These are phyloP conservation scores for Ageneiosus marmoratus DNA, from an alignment of 2,113 vertebrate species.

Conservation along the genomic window DNA sequence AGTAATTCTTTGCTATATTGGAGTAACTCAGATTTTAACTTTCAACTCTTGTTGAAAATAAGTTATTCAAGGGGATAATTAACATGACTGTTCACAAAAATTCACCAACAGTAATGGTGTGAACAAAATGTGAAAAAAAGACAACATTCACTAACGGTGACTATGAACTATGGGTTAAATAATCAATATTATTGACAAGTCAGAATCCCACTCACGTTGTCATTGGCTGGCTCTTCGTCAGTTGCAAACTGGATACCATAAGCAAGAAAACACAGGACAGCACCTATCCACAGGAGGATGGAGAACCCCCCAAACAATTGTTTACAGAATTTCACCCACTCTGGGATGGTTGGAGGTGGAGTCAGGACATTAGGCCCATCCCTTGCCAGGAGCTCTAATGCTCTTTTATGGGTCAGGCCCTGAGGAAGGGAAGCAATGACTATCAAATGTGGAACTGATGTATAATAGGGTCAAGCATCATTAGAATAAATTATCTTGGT, in stretches of 20 bases:
- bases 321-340: slow-evolving; percentile 95
- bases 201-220: slow-evolving; percentile 78
- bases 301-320: slow-evolving; percentile 95
- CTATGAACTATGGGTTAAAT: too few relatives aligned
- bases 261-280: slow-evolving; percentile 89
- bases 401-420: slow-evolving; percentile 80
- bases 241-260: slow-evolving; percentile 85
- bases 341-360: slow-evolving; percentile 85
- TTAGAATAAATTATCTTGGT: background rate
- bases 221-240: slow-evolving; percentile 84
- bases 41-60: background rate
- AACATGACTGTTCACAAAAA: background rate
- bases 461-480: background rate
- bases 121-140: too few relatives aligned
- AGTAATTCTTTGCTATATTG: background rate
- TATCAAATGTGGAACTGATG: background rate
- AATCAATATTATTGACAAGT: background rate
- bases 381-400: slow-evolving; percentile 79
- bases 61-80: background rate
- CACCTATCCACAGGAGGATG: slow-evolving; percentile 89
- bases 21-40: background rate
- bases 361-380: slow-evolving; percentile 86
- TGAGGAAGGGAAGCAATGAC: slow-evolving; percentile 51
- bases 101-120: background rate
- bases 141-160: too few relatives aligned